Conservation (phyloP, 2,113 vertebrate genomes). For the Fulica atra region DNA sequence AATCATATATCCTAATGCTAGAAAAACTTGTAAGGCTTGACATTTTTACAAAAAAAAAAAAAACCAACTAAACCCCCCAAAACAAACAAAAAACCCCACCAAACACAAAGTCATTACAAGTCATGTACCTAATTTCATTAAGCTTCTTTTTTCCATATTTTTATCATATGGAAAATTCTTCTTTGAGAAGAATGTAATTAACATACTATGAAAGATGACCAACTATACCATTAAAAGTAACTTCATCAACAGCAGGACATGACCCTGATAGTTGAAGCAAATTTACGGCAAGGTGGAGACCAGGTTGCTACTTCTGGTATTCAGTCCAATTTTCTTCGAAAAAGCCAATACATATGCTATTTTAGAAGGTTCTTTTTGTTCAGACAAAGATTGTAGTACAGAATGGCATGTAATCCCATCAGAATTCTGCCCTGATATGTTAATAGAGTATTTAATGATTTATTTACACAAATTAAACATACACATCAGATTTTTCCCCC, state of each 20-base stretch:
- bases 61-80: background rate
- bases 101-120: background rate
- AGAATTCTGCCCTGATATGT: background rate
- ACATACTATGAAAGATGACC: background rate
- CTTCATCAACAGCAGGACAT: background rate
- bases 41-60: background rate
- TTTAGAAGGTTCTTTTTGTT: background rate
- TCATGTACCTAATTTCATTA: background rate
- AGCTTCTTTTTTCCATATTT: background rate
- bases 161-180: background rate
- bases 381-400: background rate
- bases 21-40: background rate
- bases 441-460: background rate
- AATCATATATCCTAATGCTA: background rate
- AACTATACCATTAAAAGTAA: background rate
- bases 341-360: background rate
- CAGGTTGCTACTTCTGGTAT: background rate
- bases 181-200: background rate
- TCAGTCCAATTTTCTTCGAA: background rate
- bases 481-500: background rate
- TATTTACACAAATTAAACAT: background rate
- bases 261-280: background rate
- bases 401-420: background rate
- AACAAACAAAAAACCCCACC: too few species aligned
- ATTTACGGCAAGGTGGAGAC: background rate